Evolutionary conservation across 1,140 invertebrate species (phyloP).

Genomic region (Drosophila kikkawai): DNA sequence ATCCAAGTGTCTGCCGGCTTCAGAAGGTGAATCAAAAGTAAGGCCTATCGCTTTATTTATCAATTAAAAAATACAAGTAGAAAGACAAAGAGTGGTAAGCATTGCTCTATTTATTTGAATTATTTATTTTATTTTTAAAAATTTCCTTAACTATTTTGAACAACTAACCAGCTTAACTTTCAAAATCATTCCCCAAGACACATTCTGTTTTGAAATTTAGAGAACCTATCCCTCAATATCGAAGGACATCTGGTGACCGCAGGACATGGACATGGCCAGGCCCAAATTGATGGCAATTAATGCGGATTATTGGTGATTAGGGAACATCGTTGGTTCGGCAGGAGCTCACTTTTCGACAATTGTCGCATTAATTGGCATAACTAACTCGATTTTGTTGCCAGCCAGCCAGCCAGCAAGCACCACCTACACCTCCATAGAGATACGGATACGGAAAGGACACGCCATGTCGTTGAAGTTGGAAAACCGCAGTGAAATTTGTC

Average conservation of each 20-base stretch:
- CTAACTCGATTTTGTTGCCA: constrained; percentile 88
- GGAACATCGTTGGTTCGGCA: constrained; percentile 34
- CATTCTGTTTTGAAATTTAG: not conserved
- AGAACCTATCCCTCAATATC: constrained; percentile 3
- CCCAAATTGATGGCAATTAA: constrained; percentile 54
- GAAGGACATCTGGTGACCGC: constrained; percentile 46
- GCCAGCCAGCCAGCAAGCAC: not conserved
- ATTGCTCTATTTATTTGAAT: not conserved
- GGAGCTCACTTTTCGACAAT: constrained; percentile 55
- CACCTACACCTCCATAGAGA: not conserved
- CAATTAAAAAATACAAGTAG: not conserved
- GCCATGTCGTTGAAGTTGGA: constrained; percentile 31
- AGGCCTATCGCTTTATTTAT: constrained; percentile 5
- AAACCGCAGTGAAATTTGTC: constrained; percentile 59
- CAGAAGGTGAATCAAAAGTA: not conserved
- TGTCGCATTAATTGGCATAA: constrained; percentile 73
- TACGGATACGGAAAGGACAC: constrained; percentile 25
- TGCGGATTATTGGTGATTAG: constrained; percentile 54
- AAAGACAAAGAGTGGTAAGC: not conserved
- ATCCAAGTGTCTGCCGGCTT: constrained; percentile 9
- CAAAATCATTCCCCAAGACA: not conserved
- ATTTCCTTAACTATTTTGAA: too few relatives aligned
- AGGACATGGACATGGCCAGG: constrained; percentile 34
- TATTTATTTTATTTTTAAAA: not conserved
- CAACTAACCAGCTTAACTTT: not conserved